Evolutionary conservation across 2,888 invertebrate species (phyloP).

Genomic region (Coleophora deauratella): DNA sequence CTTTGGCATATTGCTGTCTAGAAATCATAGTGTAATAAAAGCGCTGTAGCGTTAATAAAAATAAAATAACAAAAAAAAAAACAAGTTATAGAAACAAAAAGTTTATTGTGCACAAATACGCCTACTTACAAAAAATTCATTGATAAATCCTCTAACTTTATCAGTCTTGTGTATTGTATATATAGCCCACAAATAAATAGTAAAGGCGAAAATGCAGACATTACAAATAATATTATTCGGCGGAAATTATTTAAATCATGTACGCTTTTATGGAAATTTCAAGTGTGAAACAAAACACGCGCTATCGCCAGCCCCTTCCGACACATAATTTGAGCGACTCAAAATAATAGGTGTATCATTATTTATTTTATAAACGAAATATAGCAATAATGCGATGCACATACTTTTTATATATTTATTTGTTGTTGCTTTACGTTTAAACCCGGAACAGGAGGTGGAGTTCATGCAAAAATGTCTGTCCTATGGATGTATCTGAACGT

Average conservation of each 20-base stretch:
- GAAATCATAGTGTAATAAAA: conserved; percentile 2
- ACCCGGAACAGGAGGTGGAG: too few species aligned
- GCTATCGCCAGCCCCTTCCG: conserved; percentile 34
- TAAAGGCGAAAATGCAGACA: conserved; percentile 62
- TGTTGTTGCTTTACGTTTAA: too few species aligned
- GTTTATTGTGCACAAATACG: conserved; percentile 70
- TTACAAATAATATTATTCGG: conserved; percentile 25
- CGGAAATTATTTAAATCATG: too few species aligned
- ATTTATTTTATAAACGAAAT: too few species aligned
- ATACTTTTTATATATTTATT: too few species aligned
- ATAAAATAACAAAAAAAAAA: conserved; percentile 58
- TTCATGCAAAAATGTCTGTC: too few species aligned
- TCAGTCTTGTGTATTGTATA: conserved; percentile 74
- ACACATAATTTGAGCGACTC: conserved; percentile 51
- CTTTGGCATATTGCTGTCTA: conserved; percentile 3
- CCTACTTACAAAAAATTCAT: conserved; percentile 57
- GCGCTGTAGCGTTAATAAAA: conserved; percentile 23
- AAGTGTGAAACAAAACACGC: conserved; percentile 22
- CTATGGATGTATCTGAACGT: too few species aligned
- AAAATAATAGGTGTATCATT: too few species aligned
- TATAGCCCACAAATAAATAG: conserved; percentile 62
- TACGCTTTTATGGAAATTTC: conserved; percentile 20
- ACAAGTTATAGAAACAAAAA: conserved; percentile 36
- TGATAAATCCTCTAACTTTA: conserved; percentile 49
- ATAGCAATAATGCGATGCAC: too few species aligned